Conservation (phyloP, 64 coral and sea anemone genomes). For the Pocillopora damicornis region DNA sequence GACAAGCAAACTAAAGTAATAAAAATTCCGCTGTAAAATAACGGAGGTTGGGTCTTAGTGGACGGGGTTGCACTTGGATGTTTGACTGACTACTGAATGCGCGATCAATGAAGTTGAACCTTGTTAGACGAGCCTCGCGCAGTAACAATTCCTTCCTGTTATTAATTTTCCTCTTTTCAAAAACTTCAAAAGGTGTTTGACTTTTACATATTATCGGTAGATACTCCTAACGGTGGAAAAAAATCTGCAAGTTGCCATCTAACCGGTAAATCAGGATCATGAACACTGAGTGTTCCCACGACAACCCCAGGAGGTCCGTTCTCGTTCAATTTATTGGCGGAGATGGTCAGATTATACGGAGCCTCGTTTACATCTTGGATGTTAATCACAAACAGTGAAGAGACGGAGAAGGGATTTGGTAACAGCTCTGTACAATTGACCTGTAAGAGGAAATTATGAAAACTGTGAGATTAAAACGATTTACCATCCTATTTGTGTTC, state of each 20-base stretch:
- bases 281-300: constrained; percentile 45
- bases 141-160: too few relatives aligned
- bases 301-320: background rate
- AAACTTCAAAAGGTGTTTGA: too few relatives aligned
- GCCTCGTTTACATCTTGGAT: constrained; percentile 65
- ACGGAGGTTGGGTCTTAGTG: too few relatives aligned
- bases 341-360: constrained; percentile 49
- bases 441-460: background rate
- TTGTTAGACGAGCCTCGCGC: too few relatives aligned
- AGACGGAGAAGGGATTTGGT: constrained; percentile 13
- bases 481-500: too few relatives aligned
- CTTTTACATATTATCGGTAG: background rate
- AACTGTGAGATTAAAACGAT: too few relatives aligned
- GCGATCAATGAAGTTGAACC: too few relatives aligned
- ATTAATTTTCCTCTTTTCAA: too few relatives aligned
- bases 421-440: constrained; percentile 44
- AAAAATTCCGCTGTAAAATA: too few relatives aligned
- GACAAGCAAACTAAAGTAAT: too few relatives aligned
- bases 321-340: constrained; percentile 1
- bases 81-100: too few relatives aligned
- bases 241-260: background rate
- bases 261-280: constrained; percentile 51
- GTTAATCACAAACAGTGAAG: constrained; percentile 19
- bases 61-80: too few relatives aligned
- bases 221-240: background rate